phyloP scores from a whole-genome alignment of 2,113 vertebrate genomes.

The Xiphophorus maculatus region DNA sequence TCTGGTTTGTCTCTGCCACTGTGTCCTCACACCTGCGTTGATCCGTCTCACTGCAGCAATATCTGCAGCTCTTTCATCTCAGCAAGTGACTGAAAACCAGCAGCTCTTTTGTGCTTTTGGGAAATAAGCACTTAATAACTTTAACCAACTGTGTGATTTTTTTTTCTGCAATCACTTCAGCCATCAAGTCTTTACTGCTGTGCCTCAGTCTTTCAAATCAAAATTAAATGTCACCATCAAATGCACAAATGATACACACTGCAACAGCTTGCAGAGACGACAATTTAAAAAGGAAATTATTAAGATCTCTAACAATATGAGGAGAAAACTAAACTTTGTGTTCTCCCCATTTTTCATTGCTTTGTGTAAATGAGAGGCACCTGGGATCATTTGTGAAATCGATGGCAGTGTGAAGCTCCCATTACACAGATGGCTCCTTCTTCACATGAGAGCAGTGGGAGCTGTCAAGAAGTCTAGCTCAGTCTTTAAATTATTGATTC shows the following conservation, averaged over 20 bases:
- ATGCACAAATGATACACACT: slow-evolving; percentile 14
- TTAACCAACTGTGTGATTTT: background rate
- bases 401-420: slow-evolving; percentile 48
- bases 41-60: background rate
- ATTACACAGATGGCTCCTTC: slow-evolving; percentile 24
- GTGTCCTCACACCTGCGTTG: background rate
- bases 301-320: background rate
- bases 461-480: slow-evolving; percentile 19
- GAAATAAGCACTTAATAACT: slow-evolving; percentile 20
- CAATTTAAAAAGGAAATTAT: slow-evolving; percentile 1
- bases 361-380: slow-evolving; percentile 25
- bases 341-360: background rate
- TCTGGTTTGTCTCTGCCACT: background rate
- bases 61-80: background rate
- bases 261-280: background rate
- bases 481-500: slow-evolving; percentile 43
- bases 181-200: slow-evolving; percentile 3
- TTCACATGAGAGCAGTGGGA: slow-evolving; percentile 33
- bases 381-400: slow-evolving; percentile 41
- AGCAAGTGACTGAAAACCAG: background rate
- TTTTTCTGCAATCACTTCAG: background rate
- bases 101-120: slow-evolving; percentile 5
- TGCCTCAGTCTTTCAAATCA: slow-evolving; percentile 7
- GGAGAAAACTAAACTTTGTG: background rate
- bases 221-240: slow-evolving; percentile 27